Base-by-base conservation (phyloP, 2,888 invertebrate species). In the Limnephilus marmoratus region DNA sequence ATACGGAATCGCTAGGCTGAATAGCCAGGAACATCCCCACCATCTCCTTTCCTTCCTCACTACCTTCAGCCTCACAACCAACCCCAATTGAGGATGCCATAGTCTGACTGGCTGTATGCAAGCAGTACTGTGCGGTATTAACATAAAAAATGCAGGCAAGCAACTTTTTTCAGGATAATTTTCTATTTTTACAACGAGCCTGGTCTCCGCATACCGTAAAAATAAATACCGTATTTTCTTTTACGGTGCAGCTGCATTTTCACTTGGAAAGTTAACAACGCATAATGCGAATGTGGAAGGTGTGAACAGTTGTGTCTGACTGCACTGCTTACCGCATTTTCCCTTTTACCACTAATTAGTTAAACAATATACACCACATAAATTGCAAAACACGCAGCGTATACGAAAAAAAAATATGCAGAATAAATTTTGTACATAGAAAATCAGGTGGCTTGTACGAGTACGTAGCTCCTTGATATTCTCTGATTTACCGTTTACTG, bases 181-280 rank as follows among this genome's bases (percentile, higher is more conserved):
- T 49, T 49, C 49, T 49, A 49, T 49, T 49, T 68, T 68, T 24
- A 5, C 53, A 68, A 53, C 4, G 18, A 0, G 53, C 53, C 18
- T 53, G 3, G 15, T 53, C 13, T 13, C 53, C 53, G 18, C 18
- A 53, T 0, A 53, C 18, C 13, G 53, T 18, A 18, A 68, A 53
- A 68, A 4, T 1, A 68, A 24, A 68, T 18, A 18, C 24, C 24
- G 24, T 24, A 18, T 68, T 68, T 68, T 68, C 24, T 68, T 68
- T 4, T 24, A 15, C 0, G 18, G 1, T 18, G 13, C 53, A 68
- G 24, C 4, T 53, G 53, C 13, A 83, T 85, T 85, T 85, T 85
- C 85, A 85, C 41, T 85, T 85, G 85, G 85, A 85, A 85, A 85
- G 85, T 85, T 41, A 12, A n/a, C n/a, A 12, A 41, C n/a, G 45